Evolutionary conservation across 1,140 invertebrate species (phyloP).

Genomic region (Stegodyphus mimosarum): DNA sequence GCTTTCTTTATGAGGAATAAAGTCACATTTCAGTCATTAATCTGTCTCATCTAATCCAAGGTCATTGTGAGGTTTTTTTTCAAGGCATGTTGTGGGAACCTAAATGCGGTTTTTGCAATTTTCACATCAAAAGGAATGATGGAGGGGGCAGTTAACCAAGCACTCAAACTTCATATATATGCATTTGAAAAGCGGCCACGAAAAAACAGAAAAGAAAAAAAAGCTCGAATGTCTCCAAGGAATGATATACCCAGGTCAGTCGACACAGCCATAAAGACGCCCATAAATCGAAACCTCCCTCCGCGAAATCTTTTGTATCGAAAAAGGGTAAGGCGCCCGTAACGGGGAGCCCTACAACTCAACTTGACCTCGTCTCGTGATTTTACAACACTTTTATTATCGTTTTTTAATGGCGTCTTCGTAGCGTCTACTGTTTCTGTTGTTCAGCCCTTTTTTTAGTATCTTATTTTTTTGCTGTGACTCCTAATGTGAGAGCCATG

Average conservation of each 20-base stretch:
- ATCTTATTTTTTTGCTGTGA: too few species aligned
- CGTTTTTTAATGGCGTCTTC: conserved; percentile 51
- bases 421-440: conserved; percentile 41
- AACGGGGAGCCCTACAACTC: conserved; percentile 36
- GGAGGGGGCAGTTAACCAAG: too few species aligned
- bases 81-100: too few species aligned
- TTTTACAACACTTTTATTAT: conserved; percentile 35
- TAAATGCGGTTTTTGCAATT: too few species aligned
- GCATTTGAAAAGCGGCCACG: background rate
- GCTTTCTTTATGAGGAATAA: too few species aligned
- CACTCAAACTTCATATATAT: background rate
- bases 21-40: too few species aligned
- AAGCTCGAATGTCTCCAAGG: background rate
- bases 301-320: conserved; percentile 52
- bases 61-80: too few species aligned
- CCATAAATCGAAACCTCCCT: conserved; percentile 50
- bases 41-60: too few species aligned
- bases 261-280: conserved; percentile 48
- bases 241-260: conserved; percentile 56
- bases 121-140: too few species aligned
- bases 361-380: conserved; percentile 36
- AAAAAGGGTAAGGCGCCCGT: conserved; percentile 52
- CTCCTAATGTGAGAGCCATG: too few species aligned
- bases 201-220: background rate
- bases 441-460: background rate